Conservation (phyloP, 2,888 invertebrate species). For the Epsilonema sp. region DNA sequence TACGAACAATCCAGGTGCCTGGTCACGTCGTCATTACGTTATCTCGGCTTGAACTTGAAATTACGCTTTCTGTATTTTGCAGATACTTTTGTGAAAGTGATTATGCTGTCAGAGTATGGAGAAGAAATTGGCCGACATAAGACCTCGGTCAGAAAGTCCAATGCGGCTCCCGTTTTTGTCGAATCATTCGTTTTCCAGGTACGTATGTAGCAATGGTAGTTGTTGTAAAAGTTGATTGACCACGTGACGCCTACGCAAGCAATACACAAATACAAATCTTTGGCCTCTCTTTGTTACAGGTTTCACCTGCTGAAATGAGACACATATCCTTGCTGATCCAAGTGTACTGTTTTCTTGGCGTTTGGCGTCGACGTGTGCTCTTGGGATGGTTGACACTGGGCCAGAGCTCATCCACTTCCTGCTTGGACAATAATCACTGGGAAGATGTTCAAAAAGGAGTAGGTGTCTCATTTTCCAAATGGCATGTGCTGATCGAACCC, state of each 20-base stretch:
- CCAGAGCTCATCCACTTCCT: constrained; percentile 13
- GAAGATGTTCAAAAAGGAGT: constrained; percentile 20
- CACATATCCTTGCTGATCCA: constrained; percentile 16
- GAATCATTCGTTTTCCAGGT: constrained; percentile 16
- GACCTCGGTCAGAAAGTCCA: constrained; percentile 15
- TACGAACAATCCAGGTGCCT: constrained; percentile 7
- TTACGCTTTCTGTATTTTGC: constrained; percentile 6
- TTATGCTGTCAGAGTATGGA: constrained; percentile 14
- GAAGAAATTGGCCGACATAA: constrained; percentile 16
- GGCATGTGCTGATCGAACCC: constrained; percentile 13
- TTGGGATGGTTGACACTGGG: constrained; percentile 18
- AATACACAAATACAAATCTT: too few species aligned
- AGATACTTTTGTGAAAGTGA: constrained; percentile 19
- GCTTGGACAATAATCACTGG: constrained; percentile 21
- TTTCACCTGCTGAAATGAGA: constrained; percentile 15
- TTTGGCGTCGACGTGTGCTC: constrained; percentile 16
- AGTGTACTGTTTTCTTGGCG: constrained; percentile 16
- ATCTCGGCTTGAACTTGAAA: not conserved
- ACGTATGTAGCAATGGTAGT: not conserved
- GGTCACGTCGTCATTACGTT: not conserved
- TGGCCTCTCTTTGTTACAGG: constrained; percentile 11
- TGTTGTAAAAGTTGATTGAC: too few species aligned
- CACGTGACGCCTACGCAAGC: too few species aligned
- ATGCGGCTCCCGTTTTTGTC: constrained; percentile 15
- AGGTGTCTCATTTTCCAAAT: constrained; percentile 21